Conservation (phyloP, 2,888 invertebrate species). For the Scaptomyza parva region DNA sequence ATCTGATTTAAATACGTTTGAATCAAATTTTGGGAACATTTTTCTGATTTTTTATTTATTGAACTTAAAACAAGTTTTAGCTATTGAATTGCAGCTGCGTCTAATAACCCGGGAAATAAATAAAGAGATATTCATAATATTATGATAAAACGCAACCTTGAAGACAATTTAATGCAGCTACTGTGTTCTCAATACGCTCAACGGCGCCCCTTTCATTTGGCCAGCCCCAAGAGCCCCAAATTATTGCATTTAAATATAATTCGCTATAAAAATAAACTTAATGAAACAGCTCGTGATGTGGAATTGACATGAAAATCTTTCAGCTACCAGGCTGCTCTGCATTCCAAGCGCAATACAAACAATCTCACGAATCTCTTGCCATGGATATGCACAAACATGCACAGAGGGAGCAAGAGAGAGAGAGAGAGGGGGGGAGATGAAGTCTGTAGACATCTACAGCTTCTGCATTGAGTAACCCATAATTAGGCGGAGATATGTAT, state of each 20-base stretch:
- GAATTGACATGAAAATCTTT: slow-evolving; percentile 69
- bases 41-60: neutral
- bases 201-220: slow-evolving; percentile 32
- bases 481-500: slow-evolving; percentile 46
- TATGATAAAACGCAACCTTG: slow-evolving; percentile 30
- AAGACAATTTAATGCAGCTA: slow-evolving; percentile 24
- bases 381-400: slow-evolving; percentile 30
- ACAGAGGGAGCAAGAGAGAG: slow-evolving; percentile 5
- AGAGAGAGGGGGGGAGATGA: neutral
- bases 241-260: slow-evolving; percentile 76
- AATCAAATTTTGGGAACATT: no score
- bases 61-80: neutral
- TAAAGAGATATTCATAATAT: neutral
- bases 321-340: slow-evolving; percentile 21
- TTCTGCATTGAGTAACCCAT: slow-evolving; percentile 51
- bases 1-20: no score
- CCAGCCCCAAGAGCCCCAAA: slow-evolving; percentile 55
- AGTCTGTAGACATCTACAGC: slow-evolving; percentile 20
- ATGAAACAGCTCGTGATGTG: slow-evolving; percentile 73
- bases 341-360: slow-evolving; percentile 50
- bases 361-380: slow-evolving; percentile 22
- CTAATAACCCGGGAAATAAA: neutral
- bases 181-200: neutral
- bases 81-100: neutral
- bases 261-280: slow-evolving; percentile 71